Evolutionary conservation across 2,113 vertebrate species (phyloP).

Genomic region (Erythrocercus mccallii): DNA sequence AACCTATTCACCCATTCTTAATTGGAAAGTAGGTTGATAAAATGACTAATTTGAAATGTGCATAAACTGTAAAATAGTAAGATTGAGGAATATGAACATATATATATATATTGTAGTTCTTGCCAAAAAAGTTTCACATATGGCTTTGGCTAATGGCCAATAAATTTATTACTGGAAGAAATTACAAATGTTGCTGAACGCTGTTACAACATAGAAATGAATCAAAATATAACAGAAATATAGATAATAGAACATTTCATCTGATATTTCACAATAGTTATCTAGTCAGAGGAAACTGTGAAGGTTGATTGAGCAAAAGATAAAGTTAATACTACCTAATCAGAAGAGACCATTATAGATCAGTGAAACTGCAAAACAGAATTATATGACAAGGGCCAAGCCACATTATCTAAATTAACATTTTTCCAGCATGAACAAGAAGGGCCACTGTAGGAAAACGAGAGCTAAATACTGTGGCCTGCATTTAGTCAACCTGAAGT

Average conservation of each 20-base stretch:
- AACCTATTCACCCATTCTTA: conserved; percentile 14
- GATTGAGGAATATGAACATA: background rate
- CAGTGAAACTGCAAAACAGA: conserved; percentile 93
- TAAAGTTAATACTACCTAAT: conserved; percentile 96
- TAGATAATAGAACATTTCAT: conserved; percentile 60
- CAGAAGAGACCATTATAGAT: conserved; percentile 98
- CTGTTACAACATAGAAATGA: conserved; percentile 31
- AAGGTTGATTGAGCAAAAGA: conserved; percentile 91
- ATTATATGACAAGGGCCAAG: conserved; percentile 93
- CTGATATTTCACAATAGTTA: conserved; percentile 68
- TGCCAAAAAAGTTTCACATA: background rate
- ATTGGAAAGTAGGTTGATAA: conserved; percentile 39
- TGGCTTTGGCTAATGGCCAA: conserved; percentile 37
- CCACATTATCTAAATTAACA: conserved; percentile 99
- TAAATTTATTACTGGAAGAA: conserved; percentile 25
- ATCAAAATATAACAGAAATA: conserved; percentile 61
- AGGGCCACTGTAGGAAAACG: conserved; percentile 85
- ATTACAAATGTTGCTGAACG: conserved; percentile 52
- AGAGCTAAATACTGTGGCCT: conserved; percentile 85
- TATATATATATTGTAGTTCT: background rate
- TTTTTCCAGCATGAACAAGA: conserved; percentile 97
- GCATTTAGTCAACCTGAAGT: conserved; percentile 99
- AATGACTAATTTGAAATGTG: conserved; percentile 41
- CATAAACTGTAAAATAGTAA: conserved; percentile 32
- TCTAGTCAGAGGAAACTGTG: conserved; percentile 76